Percentiles rank a stretch among this genome's conserved stretches.
Conservation (phyloP, 1,140 invertebrate genomes). For the Bombus waltoni region DNA sequence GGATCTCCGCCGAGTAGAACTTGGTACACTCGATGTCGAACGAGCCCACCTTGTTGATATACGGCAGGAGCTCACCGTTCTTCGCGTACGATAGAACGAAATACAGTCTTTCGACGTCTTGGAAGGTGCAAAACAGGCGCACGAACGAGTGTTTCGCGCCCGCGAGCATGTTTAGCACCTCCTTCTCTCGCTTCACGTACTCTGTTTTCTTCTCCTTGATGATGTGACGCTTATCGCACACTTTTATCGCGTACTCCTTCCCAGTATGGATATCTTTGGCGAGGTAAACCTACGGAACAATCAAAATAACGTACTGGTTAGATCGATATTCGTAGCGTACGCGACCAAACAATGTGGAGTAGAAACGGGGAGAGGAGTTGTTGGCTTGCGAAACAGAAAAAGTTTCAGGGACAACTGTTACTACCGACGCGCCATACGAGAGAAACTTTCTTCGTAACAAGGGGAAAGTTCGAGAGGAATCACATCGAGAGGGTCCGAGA, state of each 20-base stretch:
- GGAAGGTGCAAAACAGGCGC: constrained; percentile 97
- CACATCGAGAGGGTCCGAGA: background rate
- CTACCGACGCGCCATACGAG: background rate
- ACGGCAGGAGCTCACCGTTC: constrained; percentile 95
- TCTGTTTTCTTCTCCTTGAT: constrained; percentile 96
- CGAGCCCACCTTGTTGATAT: constrained; percentile 94
- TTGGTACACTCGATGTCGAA: constrained; percentile 95
- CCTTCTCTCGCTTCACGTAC: constrained; percentile 96
- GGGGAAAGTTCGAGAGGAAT: constrained; percentile 31
- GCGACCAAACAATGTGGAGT: background rate
- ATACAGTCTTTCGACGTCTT: constrained; percentile 96
- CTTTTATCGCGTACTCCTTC: constrained; percentile 98
- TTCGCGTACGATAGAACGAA: constrained; percentile 98
- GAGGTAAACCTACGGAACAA: constrained; percentile 89
- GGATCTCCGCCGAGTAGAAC: constrained; percentile 97
- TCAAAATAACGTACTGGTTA: background rate
- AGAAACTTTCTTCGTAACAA: constrained; percentile 29
- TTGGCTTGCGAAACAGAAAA: background rate
- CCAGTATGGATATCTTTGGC: constrained; percentile 95
- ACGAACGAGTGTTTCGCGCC: constrained; percentile 92
- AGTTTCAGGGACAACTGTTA: constrained; percentile 19
- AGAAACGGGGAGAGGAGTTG: background rate
- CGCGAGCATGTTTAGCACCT: constrained; percentile 91
- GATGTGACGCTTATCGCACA: constrained; percentile 96
- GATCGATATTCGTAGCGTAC: constrained; percentile 11